phyloP scores from a whole-genome alignment of 2,113 vertebrate species.

The Lycaon pictus region DNA sequence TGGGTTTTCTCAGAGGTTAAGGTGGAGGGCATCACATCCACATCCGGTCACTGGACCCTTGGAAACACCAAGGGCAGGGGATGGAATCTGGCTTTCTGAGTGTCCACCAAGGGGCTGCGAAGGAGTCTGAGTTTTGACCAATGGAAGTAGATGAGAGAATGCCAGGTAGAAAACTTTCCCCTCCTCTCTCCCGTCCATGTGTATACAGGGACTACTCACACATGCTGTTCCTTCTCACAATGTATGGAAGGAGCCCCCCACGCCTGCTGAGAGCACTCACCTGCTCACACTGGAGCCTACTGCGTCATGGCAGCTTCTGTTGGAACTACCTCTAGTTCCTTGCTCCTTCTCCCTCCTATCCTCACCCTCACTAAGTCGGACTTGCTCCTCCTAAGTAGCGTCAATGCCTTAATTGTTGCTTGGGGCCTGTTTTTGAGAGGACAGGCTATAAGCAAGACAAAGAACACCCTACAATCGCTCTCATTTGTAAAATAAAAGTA shows the following conservation, averaged over 20 bases:
- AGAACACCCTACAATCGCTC: neutral
- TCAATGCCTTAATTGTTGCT: neutral
- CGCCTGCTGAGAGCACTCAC: accelerated
- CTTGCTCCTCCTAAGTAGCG: neutral
- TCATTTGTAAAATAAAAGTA: neutral
- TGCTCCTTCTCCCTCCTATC: neutral
- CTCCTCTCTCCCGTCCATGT: neutral
- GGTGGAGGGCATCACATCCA: neutral
- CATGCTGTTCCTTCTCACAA: neutral
- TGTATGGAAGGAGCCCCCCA: accelerated
- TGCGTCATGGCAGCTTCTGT: neutral
- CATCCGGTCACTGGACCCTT: neutral
- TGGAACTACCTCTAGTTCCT: neutral
- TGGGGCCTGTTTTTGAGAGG: neutral
- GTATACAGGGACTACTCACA: neutral
- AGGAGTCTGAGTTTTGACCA: neutral
- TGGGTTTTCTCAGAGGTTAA: neutral
- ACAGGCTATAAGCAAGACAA: neutral
- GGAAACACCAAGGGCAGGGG: neutral
- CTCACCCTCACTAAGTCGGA: neutral
- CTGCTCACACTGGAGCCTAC: accelerated
- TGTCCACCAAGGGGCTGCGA: neutral
- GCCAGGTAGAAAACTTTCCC: neutral
- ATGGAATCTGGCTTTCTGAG: neutral
- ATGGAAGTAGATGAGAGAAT: neutral